These are phyloP conservation scores for Ceratina australensis DNA, from an alignment of 1,140 invertebrate species.

Conservation along the genomic window DNA sequence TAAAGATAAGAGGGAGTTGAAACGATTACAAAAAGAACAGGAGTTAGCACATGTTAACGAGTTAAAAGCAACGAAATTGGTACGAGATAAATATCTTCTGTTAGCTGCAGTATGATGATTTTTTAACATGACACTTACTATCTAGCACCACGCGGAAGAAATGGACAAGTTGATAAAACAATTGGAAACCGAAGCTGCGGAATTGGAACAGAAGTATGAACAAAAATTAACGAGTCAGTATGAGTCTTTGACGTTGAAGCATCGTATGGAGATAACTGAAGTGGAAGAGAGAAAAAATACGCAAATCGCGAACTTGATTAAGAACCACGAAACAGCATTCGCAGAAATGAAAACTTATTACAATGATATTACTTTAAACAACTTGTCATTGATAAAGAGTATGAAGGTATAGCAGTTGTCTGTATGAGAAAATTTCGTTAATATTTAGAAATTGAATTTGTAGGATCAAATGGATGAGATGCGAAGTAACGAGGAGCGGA, in stretches of 20 bases:
- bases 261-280: slow-evolving; percentile 89
- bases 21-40: slow-evolving; percentile 87
- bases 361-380: slow-evolving; percentile 95
- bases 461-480: slow-evolving; percentile 92
- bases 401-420: slow-evolving; percentile 82
- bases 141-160: slow-evolving; percentile 78
- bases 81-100: slow-evolving; percentile 63
- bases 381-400: slow-evolving; percentile 90
- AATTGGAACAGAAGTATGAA: slow-evolving; percentile 91
- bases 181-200: slow-evolving; percentile 87
- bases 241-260: slow-evolving; percentile 87
- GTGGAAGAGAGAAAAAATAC: slow-evolving; percentile 94
- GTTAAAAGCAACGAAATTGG: slow-evolving; percentile 83
- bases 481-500: slow-evolving; percentile 89
- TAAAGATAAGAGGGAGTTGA: slow-evolving; percentile 88
- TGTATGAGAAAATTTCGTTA: not conserved
- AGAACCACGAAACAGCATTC: slow-evolving; percentile 91
- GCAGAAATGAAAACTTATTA: slow-evolving; percentile 95
- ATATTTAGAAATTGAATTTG: not conserved
- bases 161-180: slow-evolving; percentile 84
- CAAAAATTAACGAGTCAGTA: slow-evolving; percentile 87
- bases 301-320: slow-evolving; percentile 89
- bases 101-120: slow-evolving; percentile 6
- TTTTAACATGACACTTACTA: slow-evolving; percentile 19
- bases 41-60: slow-evolving; percentile 85